phyloP scores from a whole-genome alignment of 2,888 invertebrate species.

The Rugalucina vietnamica region DNA sequence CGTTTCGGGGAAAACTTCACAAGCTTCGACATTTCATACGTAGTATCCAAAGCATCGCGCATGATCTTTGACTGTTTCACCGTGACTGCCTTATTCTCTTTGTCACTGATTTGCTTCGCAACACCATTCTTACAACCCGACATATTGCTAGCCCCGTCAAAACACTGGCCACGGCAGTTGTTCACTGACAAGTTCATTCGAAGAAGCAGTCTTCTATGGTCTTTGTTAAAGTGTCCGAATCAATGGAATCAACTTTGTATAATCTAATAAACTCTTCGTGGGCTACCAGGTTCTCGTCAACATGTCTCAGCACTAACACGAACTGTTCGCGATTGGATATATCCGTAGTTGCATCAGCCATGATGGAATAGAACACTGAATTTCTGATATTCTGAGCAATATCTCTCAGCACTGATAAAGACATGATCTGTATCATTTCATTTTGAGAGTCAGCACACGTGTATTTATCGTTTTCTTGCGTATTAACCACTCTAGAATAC shows the following conservation, averaged over 20 bases:
- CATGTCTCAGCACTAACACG: too few species aligned
- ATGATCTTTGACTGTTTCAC: too few species aligned
- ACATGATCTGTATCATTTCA: constrained; percentile 53
- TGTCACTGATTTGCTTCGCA: constrained; percentile 8
- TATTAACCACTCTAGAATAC: neutral
- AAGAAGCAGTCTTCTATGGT: too few species aligned
- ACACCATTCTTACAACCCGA: constrained; percentile 46
- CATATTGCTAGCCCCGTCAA: constrained; percentile 50
- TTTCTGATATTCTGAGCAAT: neutral
- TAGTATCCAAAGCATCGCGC: too few species aligned
- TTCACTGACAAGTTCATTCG: too few species aligned
- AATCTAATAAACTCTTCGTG: too few species aligned
- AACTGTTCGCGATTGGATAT: too few species aligned
- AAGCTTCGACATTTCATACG: constrained; percentile 57
- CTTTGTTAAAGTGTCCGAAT: too few species aligned
- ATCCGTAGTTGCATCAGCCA: neutral
- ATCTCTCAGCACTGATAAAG: constrained; percentile 25
- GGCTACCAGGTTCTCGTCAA: too few species aligned
- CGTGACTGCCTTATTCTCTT: constrained; percentile 40
- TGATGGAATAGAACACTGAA: neutral
- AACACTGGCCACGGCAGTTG: constrained; percentile 57
- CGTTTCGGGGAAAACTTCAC: constrained; percentile 55
- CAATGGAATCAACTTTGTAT: too few species aligned
- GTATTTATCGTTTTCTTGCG: constrained; percentile 41
- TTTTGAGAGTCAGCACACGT: constrained; percentile 61